Conservation (phyloP, 2,888 invertebrate genomes). For the Drosophila neotestacea region DNA sequence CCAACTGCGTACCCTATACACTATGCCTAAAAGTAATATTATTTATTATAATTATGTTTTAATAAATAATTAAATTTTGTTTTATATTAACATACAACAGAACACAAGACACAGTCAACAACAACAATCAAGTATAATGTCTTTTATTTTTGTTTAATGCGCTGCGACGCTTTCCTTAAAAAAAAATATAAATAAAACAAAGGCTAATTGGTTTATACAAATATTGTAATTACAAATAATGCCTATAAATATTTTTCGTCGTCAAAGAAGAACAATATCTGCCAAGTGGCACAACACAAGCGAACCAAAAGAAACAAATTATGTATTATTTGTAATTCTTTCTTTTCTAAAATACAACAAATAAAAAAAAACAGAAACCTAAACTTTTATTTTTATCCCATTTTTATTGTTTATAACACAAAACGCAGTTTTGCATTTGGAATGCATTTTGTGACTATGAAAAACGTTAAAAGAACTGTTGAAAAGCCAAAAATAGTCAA, state of each 20-base stretch:
- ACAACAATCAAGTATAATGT: slow-evolving; percentile 20
- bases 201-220: slow-evolving; percentile 59
- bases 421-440: slow-evolving; percentile 7
- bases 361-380: slow-evolving; percentile 64
- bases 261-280: slow-evolving; percentile 51
- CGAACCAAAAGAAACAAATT: slow-evolving; percentile 80
- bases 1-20: slow-evolving; percentile 59
- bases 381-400: slow-evolving; percentile 34
- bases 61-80: slow-evolving; percentile 81
- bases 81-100: slow-evolving; percentile 63
- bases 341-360: slow-evolving; percentile 74
- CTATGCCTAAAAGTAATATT: slow-evolving; percentile 71
- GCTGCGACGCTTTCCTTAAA: slow-evolving; percentile 63
- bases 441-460: neutral
- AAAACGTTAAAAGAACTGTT: slow-evolving; percentile 12
- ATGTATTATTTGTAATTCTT: slow-evolving; percentile 79
- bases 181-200: slow-evolving; percentile 33
- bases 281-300: slow-evolving; percentile 51
- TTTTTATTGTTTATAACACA: slow-evolving; percentile 1
- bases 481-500: slow-evolving; percentile 7
- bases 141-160: slow-evolving; percentile 61
- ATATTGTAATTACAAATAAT: slow-evolving; percentile 60
- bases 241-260: slow-evolving; percentile 55
- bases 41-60: slow-evolving; percentile 79
- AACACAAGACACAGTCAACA: slow-evolving; percentile 57